Evolutionary conservation across 2,797 vertebrate species (phyloP).

Genomic region (Poecilia gillii): DNA sequence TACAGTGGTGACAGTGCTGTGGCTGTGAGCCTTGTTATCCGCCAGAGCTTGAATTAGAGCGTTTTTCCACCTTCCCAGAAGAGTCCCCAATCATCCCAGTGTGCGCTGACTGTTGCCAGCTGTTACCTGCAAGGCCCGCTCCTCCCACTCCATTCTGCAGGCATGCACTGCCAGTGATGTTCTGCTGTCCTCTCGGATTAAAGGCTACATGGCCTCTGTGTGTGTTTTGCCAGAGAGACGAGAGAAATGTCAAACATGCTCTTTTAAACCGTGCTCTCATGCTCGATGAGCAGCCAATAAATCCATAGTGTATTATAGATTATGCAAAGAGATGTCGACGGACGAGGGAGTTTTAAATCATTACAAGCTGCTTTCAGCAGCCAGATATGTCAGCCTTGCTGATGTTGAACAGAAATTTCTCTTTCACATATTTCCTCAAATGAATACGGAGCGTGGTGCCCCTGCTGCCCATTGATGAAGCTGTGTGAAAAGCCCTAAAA

Average conservation of each 20-base stretch:
- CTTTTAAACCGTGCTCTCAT: constrained; percentile 31
- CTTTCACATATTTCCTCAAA: constrained; percentile 33
- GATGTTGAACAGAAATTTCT: constrained; percentile 26
- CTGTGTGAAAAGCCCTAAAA: background rate
- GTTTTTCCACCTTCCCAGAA: constrained; percentile 38
- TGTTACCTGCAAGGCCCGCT: constrained; percentile 43
- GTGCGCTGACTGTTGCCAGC: constrained; percentile 34
- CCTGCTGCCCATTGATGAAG: background rate
- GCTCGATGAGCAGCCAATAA: constrained; percentile 63
- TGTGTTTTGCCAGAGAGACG: constrained; percentile 22
- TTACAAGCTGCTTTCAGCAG: constrained; percentile 55
- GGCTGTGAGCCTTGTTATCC: constrained; percentile 34
- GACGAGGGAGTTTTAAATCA: constrained; percentile 55
- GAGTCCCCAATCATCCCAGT: constrained; percentile 34
- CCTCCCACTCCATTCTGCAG: constrained; percentile 40
- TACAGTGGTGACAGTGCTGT: constrained; percentile 15
- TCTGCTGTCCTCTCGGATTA: constrained; percentile 36
- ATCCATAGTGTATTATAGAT: constrained; percentile 66
- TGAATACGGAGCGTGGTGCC: background rate
- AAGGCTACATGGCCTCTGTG: constrained; percentile 20
- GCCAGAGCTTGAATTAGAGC: constrained; percentile 43
- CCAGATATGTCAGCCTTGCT: constrained; percentile 37
- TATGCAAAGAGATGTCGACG: constrained; percentile 67
- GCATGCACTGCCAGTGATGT: constrained; percentile 20
- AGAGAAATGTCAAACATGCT: constrained; percentile 39